Evolutionary conservation across 2,888 invertebrate genomes (phyloP).

Genomic region (Suillia variegata): DNA sequence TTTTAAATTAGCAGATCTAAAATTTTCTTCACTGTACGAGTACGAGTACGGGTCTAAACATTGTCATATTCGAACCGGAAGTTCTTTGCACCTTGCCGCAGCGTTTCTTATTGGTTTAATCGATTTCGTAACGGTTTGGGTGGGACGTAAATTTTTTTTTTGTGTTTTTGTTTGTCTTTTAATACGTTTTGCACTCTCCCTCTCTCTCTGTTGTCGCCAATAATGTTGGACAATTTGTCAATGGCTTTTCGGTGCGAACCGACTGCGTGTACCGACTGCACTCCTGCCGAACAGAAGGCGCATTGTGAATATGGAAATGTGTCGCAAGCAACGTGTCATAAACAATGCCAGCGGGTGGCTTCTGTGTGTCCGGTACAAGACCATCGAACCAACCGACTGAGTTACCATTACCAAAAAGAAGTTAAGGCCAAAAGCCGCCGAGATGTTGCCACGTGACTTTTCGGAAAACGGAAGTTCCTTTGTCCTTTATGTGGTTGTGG

Average conservation of each 20-base stretch:
- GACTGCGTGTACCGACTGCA: not conserved
- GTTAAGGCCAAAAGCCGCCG: not conserved
- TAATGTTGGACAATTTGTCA: constrained; percentile 39
- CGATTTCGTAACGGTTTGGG: constrained; percentile 54
- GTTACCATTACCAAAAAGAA: not conserved
- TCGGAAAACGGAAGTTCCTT: constrained; percentile 46
- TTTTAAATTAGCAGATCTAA: no score
- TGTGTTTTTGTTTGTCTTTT: constrained; percentile 23
- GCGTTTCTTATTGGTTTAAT: constrained; percentile 42
- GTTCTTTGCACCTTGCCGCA: constrained; percentile 51
- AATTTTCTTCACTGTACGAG: no score
- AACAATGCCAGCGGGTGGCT: constrained; percentile 54
- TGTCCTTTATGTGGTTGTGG: constrained; percentile 34
- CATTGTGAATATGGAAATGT: constrained; percentile 10
- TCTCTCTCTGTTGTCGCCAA: constrained; percentile 34
- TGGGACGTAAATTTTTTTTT: no score
- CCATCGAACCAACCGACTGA: not conserved
- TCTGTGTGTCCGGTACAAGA: not conserved
- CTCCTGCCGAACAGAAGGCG: not conserved
- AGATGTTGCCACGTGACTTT: constrained; percentile 49
- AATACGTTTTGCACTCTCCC: constrained; percentile 20
- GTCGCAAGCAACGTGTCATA: constrained; percentile 46
- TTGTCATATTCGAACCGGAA: constrained; percentile 36
- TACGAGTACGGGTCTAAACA: no score
- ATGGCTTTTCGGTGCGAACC: constrained; percentile 27